These are phyloP conservation scores for Idaea dimidiata DNA, from an alignment of 2,888 invertebrate species.

Conservation along the genomic window DNA sequence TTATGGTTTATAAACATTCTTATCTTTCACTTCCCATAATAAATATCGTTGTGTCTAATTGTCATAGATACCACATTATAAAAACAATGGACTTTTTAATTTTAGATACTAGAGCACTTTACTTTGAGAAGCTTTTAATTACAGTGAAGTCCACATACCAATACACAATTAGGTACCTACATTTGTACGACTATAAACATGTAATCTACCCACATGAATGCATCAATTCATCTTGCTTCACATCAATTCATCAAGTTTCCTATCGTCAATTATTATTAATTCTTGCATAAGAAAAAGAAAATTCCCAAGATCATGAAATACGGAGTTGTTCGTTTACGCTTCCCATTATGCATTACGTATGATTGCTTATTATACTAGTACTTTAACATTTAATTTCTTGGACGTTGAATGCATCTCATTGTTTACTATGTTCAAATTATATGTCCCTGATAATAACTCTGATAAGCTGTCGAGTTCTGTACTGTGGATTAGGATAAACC, in stretches of 20 bases:
- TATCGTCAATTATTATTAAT: conserved; percentile 54
- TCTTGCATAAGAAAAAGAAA: conserved; percentile 53
- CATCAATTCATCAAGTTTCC: conserved; percentile 54
- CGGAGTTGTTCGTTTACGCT: conserved; percentile 44
- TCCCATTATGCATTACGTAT: conserved; percentile 53
- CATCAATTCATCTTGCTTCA: conserved; percentile 52
- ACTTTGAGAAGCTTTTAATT: background rate
- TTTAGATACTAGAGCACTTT: background rate
- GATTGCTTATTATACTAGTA: conserved; percentile 43
- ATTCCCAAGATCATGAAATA: conserved; percentile 58
- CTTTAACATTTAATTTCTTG: conserved; percentile 16
- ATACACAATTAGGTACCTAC: background rate
- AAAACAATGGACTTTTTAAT: background rate
- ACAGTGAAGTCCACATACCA: background rate
- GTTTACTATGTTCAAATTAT: conserved; percentile 36
- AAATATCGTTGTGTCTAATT: background rate
- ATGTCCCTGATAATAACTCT: background rate
- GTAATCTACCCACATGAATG: conserved; percentile 44
- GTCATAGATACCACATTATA: background rate
- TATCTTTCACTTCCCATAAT: background rate
- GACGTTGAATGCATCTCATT: conserved; percentile 46
- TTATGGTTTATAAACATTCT: background rate
- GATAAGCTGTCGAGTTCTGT: background rate
- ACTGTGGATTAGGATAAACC: background rate
- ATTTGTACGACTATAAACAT: conserved; percentile 17